These are phyloP conservation scores for Zaprionus ornatus DNA, from an alignment of 1,140 invertebrate genomes.

Conservation along the genomic window DNA sequence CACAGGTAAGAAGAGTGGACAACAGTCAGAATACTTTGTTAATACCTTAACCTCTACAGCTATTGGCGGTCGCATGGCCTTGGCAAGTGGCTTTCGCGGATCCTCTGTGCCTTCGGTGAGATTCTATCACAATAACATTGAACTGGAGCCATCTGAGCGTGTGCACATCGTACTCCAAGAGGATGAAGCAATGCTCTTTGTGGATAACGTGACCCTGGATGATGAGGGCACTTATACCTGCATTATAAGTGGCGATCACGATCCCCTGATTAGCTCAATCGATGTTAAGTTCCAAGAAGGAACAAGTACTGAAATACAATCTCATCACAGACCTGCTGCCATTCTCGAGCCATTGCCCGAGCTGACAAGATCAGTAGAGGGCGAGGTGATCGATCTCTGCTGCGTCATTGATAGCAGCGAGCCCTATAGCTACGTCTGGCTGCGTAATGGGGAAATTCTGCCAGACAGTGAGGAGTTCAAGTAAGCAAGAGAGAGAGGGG, in stretches of 20 bases:
- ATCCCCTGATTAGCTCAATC: slow-evolving; percentile 83
- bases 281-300: slow-evolving; percentile 54
- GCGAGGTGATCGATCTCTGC: slow-evolving; percentile 86
- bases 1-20: slow-evolving; percentile 47
- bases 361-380: slow-evolving; percentile 85
- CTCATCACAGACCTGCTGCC: slow-evolving; percentile 21
- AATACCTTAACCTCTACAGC: slow-evolving; percentile 26
- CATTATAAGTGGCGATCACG: slow-evolving; percentile 87
- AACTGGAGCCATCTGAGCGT: slow-evolving; percentile 68
- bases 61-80: slow-evolving; percentile 85
- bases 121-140: slow-evolving; percentile 87
- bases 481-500: slow-evolving; percentile 40
- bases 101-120: slow-evolving; percentile 86
- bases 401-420: slow-evolving; percentile 85
- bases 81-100: slow-evolving; percentile 86
- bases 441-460: slow-evolving; percentile 88
- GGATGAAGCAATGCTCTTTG: slow-evolving; percentile 83
- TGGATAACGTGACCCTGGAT: slow-evolving; percentile 84
- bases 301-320: slow-evolving; percentile 15
- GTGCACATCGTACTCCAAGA: slow-evolving; percentile 72
- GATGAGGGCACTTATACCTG: slow-evolving; percentile 89
- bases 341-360: slow-evolving; percentile 68
- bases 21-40: too few species aligned
- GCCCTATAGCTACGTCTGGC: slow-evolving; percentile 89
- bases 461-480: slow-evolving; percentile 87